Percentiles rank a stretch among this genome's conserved stretches.
phyloP scores from a whole-genome alignment of 2,113 vertebrate species.

The Nothoprocta pentlandii region DNA sequence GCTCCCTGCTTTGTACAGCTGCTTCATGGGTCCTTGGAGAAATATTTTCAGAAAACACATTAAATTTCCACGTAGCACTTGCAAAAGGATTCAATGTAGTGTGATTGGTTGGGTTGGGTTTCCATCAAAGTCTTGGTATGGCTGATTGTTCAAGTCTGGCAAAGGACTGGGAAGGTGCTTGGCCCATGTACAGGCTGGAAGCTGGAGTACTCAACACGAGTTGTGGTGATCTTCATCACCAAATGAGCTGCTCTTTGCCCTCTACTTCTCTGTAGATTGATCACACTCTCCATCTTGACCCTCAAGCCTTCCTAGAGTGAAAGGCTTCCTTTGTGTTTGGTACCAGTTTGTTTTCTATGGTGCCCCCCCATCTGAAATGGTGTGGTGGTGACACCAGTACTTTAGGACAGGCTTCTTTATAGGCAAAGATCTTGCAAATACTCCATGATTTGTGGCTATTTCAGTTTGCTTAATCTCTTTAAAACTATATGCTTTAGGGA shows the following conservation, averaged over 20 bases:
- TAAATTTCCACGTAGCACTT: not conserved
- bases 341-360: not conserved
- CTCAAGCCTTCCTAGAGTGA: not conserved
- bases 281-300: not conserved
- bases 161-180: not conserved
- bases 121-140: not conserved
- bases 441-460: not conserved
- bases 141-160: not conserved
- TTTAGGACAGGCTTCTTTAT: not conserved
- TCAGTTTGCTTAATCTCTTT: not conserved
- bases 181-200: not conserved
- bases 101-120: not conserved
- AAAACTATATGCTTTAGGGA: slow-evolving; percentile 34
- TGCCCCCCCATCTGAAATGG: not conserved
- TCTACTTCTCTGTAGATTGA: not conserved
- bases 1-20: not conserved
- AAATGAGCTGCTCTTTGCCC: not conserved
- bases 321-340: not conserved
- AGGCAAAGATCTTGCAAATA: not conserved
- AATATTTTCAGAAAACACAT: not conserved
- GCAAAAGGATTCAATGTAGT: not conserved
- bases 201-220: not conserved
- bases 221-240: not conserved
- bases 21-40: not conserved
- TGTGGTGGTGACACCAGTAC: not conserved